Evolutionary conservation across 2,797 vertebrate species (phyloP).

Genomic region (Lagodon rhomboides): DNA sequence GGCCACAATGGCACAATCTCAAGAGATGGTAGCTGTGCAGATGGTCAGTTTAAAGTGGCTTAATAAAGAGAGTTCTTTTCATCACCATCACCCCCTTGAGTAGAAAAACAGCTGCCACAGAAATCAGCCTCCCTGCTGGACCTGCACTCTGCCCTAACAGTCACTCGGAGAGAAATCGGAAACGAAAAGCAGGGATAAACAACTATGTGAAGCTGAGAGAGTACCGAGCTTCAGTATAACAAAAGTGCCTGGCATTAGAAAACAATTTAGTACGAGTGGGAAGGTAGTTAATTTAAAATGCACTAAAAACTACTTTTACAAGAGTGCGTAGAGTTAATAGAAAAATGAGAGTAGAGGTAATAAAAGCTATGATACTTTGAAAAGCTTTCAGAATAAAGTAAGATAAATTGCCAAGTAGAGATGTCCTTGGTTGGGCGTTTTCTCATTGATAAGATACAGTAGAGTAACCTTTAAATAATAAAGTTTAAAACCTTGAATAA

Average conservation of each 20-base stretch:
- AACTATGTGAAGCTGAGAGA: slow-evolving; percentile 6
- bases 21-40: slow-evolving; percentile 58
- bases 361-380: not conserved
- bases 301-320: not conserved
- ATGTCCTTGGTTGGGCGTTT: not conserved
- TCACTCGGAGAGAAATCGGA: slow-evolving; percentile 30
- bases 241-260: slow-evolving; percentile 1
- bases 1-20: slow-evolving; percentile 34
- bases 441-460: not conserved
- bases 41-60: slow-evolving; percentile 77
- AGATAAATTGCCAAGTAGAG: not conserved
- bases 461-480: slow-evolving; percentile 1
- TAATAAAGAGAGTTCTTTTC: slow-evolving; percentile 75
- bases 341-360: not conserved
- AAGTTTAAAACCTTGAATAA: not conserved
- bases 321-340: not conserved
- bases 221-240: slow-evolving; percentile 4
- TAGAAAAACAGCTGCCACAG: slow-evolving; percentile 66
- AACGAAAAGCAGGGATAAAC: slow-evolving; percentile 3
- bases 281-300: not conserved
- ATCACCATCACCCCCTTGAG: slow-evolving; percentile 62
- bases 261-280: not conserved
- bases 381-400: not conserved
- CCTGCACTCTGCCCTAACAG: slow-evolving; percentile 18
- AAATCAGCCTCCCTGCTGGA: slow-evolving; percentile 50